phyloP scores from a whole-genome alignment of 2,113 vertebrate species.

The Actenoides lindsayi region DNA sequence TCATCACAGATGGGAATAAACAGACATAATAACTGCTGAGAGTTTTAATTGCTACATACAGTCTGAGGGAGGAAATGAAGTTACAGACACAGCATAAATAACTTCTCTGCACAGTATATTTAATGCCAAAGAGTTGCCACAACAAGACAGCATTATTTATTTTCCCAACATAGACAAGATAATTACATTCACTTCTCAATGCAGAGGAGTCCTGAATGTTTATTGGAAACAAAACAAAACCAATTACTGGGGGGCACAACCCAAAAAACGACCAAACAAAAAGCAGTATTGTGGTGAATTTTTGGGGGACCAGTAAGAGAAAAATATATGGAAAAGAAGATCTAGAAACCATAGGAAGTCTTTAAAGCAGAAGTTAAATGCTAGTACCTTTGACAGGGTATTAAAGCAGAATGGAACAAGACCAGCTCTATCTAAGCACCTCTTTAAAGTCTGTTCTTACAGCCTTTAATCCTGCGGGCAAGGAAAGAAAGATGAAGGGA shows the following conservation, averaged over 20 bases:
- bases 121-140: not conserved
- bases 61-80: not conserved
- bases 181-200: not conserved
- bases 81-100: not conserved
- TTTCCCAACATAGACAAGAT: not conserved
- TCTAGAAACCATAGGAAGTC: not conserved
- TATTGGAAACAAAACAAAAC: not conserved
- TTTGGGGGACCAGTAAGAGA: not conserved
- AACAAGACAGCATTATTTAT: not conserved
- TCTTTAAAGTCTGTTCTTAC: not conserved
- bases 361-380: not conserved
- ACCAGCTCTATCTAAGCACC: not conserved
- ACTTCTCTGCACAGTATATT: not conserved
- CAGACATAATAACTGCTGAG: not conserved
- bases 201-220: not conserved
- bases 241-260: not conserved
- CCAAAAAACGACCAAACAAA: not conserved
- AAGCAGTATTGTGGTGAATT: not conserved
- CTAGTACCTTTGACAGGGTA: not conserved
- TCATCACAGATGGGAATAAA: not conserved
- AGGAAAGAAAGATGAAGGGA: constrained; percentile 15
- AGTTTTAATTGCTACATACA: not conserved
- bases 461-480: not conserved
- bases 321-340: not conserved
- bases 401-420: not conserved